Percentiles rank a stretch among this genome's conserved stretches.
Conservation (phyloP, 2,113 vertebrate genomes). For the Glareola pratincola region DNA sequence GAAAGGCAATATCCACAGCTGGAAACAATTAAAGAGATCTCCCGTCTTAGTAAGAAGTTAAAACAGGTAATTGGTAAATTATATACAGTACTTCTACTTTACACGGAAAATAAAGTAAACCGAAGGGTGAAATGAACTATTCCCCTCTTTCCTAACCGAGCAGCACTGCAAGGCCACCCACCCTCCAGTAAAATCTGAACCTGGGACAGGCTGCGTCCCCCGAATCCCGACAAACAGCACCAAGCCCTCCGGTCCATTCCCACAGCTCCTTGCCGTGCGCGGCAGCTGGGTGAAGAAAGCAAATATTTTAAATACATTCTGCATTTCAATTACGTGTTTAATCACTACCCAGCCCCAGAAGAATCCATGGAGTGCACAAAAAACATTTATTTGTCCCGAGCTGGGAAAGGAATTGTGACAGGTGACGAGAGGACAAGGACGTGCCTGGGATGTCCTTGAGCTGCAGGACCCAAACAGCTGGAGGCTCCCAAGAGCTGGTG, state of each 20-base stretch:
- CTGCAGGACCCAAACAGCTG: background rate
- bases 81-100: conserved; percentile 10
- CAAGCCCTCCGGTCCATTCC: background rate
- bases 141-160: background rate
- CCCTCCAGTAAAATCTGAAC: background rate
- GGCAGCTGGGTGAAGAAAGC: background rate
- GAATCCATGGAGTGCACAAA: background rate
- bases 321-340: background rate
- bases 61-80: background rate
- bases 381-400: background rate
- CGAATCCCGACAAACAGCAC: background rate
- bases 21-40: background rate
- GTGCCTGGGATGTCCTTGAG: background rate
- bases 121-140: background rate
- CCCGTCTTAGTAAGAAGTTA: background rate
- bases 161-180: background rate
- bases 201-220: background rate
- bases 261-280: background rate
- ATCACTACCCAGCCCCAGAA: background rate
- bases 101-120: background rate
- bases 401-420: background rate
- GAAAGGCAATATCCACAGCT: conserved; percentile 36
- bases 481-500: background rate
- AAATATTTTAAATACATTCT: background rate
- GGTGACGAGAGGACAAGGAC: background rate